Base-by-base conservation (phyloP, 1,140 invertebrate genomes). In the Dryas iulia region DNA sequence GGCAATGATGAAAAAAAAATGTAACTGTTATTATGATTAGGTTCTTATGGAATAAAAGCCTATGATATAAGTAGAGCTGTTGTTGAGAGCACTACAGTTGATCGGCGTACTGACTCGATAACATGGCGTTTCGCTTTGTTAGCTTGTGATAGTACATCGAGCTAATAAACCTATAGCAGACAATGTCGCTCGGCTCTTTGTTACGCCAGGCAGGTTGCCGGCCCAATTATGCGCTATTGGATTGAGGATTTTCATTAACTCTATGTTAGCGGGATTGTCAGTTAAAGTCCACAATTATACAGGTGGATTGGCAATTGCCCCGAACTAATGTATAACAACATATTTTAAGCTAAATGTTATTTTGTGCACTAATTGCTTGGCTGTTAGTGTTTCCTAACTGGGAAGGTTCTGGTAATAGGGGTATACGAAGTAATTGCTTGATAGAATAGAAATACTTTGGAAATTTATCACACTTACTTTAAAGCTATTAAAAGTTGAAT, bases 241-340 rank as follows among this genome's bases (percentile, higher is more conserved):
- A 59, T 73, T 78, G 72, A 79, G 76, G 76, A 74, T 79, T 83
- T 76, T 77, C 74, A 82, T 84, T 81, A 82, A 76, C 77, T 67
- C 58, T 76, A 66, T 76, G 66, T 73, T 78, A 72, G 69, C 73
- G 33, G 57, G 59, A 65, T 70, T 59, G 68, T 33, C 57, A 70
- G 28, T 56, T 58, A 24, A 52, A 60, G 58, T 30, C 56, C 56
- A 65, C 57, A 65, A 70, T 59, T 25, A 54, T 3, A n/a, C 47
- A 25, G 23, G n/a, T 8, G 0, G 5, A 18, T 18, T 14, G 33
- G 31, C 28, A 70, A 65, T 70, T 64, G 57, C 12, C 35, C 31
- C 26, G 30, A 58, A 23, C 33, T 53, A 53, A 63, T 64, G 30
- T 18, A 8, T 28, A 12, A 54, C 39, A n/a, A 26, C 30, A 56